Evolutionary conservation across 1,140 invertebrate species (phyloP).

Genomic region (Vanessa tameamea): DNA sequence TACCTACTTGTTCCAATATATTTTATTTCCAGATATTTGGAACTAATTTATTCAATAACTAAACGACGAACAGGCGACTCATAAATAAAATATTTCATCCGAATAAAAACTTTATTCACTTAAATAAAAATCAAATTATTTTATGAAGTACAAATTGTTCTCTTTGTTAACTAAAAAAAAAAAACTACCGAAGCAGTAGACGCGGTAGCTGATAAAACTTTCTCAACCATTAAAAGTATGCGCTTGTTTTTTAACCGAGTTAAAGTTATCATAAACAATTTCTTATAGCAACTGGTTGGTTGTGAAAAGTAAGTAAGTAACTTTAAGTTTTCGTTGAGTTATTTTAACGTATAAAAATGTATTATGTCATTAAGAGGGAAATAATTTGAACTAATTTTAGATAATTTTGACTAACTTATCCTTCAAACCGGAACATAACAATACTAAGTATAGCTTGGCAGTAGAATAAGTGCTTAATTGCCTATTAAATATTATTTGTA

Average conservation of each 20-base stretch:
- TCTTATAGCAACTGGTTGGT: constrained; percentile 2
- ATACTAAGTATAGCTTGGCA: too few species aligned
- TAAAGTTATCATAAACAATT: constrained; percentile 15
- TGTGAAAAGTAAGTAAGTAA: neutral
- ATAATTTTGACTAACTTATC: too few species aligned
- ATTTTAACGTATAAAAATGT: too few species aligned
- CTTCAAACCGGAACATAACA: too few species aligned
- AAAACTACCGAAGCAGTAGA: constrained; percentile 8
- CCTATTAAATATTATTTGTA: too few species aligned
- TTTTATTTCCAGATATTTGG: neutral
- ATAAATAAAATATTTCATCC: neutral
- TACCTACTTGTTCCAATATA: too few species aligned
- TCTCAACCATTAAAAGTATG: constrained; percentile 15
- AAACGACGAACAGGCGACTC: too few species aligned
- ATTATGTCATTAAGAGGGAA: too few species aligned
- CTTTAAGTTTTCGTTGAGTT: too few species aligned
- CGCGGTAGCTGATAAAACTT: constrained; percentile 18
- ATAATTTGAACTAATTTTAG: too few species aligned
- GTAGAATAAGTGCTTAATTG: too few species aligned
- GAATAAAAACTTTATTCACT: neutral
- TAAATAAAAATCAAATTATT: neutral
- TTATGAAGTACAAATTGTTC: constrained; percentile 7
- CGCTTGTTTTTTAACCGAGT: constrained; percentile 17
- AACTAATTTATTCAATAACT: too few species aligned
- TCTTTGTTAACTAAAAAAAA: constrained; percentile 10